phyloP scores from a whole-genome alignment of 2,888 invertebrate genomes.

The Palloptera scutellata region DNA sequence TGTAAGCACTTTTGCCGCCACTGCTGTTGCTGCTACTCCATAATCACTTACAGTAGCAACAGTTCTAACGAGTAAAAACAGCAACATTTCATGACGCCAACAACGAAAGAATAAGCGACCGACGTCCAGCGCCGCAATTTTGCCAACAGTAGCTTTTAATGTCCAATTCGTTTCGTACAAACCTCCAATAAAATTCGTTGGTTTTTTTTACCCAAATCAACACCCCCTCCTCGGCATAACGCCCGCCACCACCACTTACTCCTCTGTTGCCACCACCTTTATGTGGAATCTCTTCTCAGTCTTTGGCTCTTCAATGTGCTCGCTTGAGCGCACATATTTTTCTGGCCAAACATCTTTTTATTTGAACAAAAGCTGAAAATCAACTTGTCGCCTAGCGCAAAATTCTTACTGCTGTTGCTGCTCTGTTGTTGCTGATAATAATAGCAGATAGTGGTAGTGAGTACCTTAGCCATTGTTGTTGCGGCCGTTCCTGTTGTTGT shows the following conservation, averaged over 20 bases:
- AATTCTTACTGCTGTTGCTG: constrained; percentile 26
- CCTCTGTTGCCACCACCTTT: not conserved
- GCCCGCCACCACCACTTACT: not conserved
- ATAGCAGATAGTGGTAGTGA: constrained; percentile 24
- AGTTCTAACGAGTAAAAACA: too few species aligned
- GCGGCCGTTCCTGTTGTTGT: constrained; percentile 15
- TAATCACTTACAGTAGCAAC: too few species aligned
- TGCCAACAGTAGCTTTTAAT: constrained; percentile 59
- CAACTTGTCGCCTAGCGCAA: constrained; percentile 35
- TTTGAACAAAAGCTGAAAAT: constrained; percentile 29
- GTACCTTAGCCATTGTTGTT: constrained; percentile 19
- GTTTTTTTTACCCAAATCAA: constrained; percentile 1
- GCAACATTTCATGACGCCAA: not conserved
- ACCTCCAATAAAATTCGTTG: constrained; percentile 18
- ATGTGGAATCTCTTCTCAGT: not conserved
- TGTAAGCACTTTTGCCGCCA: not conserved
- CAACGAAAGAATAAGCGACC: too few species aligned
- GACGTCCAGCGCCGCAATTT: constrained; percentile 31
- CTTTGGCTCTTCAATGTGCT: not conserved
- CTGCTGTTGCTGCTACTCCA: not conserved
- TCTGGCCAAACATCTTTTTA: constrained; percentile 3
- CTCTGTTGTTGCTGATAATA: constrained; percentile 4
- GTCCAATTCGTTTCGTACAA: constrained; percentile 52
- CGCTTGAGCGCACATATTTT: not conserved
- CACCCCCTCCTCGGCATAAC: not conserved